Evolutionary conservation across 2,797 vertebrate genomes (phyloP), one percentile per base, ranked within the genome.

Genomic region (Florisuga fusca): DNA sequence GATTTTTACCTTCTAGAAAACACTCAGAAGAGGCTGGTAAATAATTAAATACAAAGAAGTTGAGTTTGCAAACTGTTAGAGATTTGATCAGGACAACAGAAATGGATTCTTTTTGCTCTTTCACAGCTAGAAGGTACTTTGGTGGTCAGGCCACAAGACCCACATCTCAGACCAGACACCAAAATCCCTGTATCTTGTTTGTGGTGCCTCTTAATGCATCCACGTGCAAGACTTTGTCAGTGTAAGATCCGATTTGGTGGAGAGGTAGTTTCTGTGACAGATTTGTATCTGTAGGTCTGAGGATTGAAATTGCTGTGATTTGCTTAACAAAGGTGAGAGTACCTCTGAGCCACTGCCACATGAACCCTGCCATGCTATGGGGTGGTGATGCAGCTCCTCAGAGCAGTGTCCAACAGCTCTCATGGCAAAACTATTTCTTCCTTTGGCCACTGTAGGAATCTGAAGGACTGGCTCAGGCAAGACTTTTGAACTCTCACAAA

Each of bases 1-100:
- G 83, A 90, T 90, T 94, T 97, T 84, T 89, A 82, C 81, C 83
- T 94, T 69, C 72, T 72, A 48, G 61, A 89, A 82, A 82, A 77
- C 16, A 55, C 20, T 87, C 58, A 57, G 62, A 87, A 90, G 72
- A 75, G 20, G 8, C 33, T 84, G 23, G 58, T 77, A 90, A 95
- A 88, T 84, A 92, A 92, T 82, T 76, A 63, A 91, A 77, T 75
- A 7, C 23, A 51, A 64, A 62, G 38, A 79, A 95, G 48, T 48
- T 84, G 81, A 67, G 43, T 91, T 91, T 79, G 71, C 57, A 89
- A 85, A 86, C 66, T 73, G 12, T 78, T 83, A 66, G 26, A 92
- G 74, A 72, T 94, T 58, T 59, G 71, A 75, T 66, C 89, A 86
- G 25, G 18, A 91, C 87, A 88, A 17, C 43, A 16, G 1, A 86